Conservation (phyloP, 2,113 vertebrate genomes). For the Copsychus sechellarum region DNA sequence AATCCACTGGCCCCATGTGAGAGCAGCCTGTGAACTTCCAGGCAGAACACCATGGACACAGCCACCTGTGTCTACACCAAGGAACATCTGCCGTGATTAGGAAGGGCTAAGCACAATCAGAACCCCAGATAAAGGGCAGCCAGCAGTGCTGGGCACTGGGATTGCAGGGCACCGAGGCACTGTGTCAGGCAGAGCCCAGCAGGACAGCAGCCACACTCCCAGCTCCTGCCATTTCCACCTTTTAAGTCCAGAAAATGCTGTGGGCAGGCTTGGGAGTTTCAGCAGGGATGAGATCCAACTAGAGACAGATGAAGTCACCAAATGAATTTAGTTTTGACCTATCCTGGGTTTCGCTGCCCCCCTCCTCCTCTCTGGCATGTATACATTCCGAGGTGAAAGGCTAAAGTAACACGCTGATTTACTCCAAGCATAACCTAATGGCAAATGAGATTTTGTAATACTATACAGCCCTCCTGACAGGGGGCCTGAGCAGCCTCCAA, state of each 20-base stretch:
- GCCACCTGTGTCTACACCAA: not conserved
- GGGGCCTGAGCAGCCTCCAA: not conserved
- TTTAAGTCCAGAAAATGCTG: not conserved
- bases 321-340: conserved; percentile 54
- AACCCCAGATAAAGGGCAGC: fast-evolving
- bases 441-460: not conserved
- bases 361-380: not conserved
- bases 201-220: not conserved
- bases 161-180: not conserved
- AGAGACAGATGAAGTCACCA: conserved; percentile 43
- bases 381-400: conserved; percentile 8
- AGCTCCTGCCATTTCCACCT: not conserved
- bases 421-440: not conserved
- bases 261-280: not conserved
- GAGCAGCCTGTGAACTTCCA: fast-evolving
- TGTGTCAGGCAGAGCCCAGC: not conserved
- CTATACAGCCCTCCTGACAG: not conserved
- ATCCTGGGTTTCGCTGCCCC: not conserved
- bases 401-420: not conserved
- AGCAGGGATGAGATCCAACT: not conserved
- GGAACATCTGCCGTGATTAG: not conserved
- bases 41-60: fast-evolving
- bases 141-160: fast-evolving
- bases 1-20: not conserved
- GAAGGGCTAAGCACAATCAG: not conserved